Conservation (phyloP, 2,888 invertebrate species). For the Rugalucina vietnamica region DNA sequence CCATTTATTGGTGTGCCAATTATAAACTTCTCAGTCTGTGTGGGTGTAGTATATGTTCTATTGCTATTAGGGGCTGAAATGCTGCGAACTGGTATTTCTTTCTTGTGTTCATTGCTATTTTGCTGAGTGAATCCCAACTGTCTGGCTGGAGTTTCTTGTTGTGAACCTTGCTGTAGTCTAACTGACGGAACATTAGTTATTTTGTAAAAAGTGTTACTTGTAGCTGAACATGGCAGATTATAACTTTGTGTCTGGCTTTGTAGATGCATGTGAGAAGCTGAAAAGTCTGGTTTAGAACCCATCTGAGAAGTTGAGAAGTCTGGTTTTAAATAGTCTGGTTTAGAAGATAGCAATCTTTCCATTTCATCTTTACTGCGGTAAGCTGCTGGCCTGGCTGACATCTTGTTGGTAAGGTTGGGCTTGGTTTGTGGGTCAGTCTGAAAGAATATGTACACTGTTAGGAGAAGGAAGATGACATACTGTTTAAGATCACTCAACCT, state of each 20-base stretch:
- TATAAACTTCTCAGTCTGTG: no score
- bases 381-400: conserved; percentile 34
- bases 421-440: conserved; percentile 21
- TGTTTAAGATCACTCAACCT: no score
- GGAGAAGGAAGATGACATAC: no score
- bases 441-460: no score
- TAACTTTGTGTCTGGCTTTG: no score
- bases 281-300: neutral
- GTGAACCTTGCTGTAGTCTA: no score
- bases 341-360: conserved; percentile 16
- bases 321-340: no score
- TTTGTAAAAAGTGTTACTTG: neutral
- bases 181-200: neutral
- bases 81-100: neutral
- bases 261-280: no score
- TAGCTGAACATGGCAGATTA: no score
- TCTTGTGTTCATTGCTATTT: neutral
- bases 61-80: no score
- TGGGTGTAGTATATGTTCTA: no score
- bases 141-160: neutral
- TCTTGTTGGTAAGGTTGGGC: conserved; percentile 51
- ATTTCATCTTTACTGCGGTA: conserved; percentile 52
- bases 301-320: neutral
- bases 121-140: neutral
- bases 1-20: no score